Conservation (phyloP, 1,140 invertebrate genomes). For the Chrysomallon squamiferum region DNA sequence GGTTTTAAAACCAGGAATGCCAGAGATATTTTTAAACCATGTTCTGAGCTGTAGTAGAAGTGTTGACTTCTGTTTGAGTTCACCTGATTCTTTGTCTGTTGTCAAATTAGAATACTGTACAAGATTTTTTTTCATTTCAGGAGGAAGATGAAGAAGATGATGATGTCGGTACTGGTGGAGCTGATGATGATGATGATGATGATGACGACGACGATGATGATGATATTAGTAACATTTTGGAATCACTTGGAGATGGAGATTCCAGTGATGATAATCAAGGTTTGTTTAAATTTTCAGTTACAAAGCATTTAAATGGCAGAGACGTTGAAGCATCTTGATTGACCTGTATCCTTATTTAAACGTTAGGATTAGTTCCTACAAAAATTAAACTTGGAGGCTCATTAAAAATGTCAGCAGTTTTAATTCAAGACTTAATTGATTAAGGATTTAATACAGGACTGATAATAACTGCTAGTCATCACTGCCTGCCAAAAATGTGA, state of each 20-base stretch:
- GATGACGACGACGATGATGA: constrained; percentile 64
- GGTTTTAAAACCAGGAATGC: background rate
- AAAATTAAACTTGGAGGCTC: no score
- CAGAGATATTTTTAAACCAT: background rate
- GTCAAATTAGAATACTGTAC: no score
- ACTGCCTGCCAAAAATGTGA: no score
- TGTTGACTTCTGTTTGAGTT: no score
- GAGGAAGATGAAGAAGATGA: constrained; percentile 25
- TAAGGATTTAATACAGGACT: no score
- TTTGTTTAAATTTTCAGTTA: background rate
- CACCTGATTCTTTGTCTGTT: no score
- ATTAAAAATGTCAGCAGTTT: no score
- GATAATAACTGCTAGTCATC: no score
- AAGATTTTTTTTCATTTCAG: background rate
- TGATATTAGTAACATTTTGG: constrained; percentile 36
- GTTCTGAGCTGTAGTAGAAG: background rate
- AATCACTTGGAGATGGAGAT: constrained; percentile 34
- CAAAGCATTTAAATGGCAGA: background rate
- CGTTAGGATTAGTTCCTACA: no score
- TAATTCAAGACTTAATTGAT: no score
- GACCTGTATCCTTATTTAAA: background rate
- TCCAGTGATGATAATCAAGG: constrained; percentile 16
- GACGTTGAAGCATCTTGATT: background rate
- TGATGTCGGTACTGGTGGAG: constrained; percentile 12
- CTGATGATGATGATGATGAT: constrained; percentile 62